Evolutionary conservation across 2,113 vertebrate species (phyloP), one percentile per base, ranked within the genome.

Genomic region (Diadophis punctatus): DNA sequence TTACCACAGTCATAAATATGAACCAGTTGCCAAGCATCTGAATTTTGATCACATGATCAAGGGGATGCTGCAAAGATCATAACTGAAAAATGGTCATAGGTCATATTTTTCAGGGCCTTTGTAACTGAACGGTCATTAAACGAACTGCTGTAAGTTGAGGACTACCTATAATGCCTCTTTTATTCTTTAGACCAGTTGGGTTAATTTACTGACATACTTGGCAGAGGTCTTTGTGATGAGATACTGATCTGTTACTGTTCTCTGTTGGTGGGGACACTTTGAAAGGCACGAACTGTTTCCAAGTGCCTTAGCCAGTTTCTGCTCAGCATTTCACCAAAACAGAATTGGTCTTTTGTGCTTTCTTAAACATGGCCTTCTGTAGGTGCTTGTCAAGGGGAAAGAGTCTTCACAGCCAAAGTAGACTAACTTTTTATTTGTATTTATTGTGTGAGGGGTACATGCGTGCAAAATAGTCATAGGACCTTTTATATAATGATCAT

Each of bases 271-370:
- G 55, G 18, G 68, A 34, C 68, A 34, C n/a, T 74, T 74, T 34
- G 30, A n/a, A 74, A n/a, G n/a, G 30, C 63, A 74, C 6, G 5
- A 34, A 34, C 30, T 16, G 14, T 90, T 74, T 27, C 68, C 5
- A 86, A 30, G 16, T 23, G 3, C 20, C 18, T 39, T 7, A 39
- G 86, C 58, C 20, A 30, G 55, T 2, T 0, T 25, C 34, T 80
- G 93, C 52, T 22, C 56, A 34, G 55, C 27, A 60, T 12, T 55
- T 18, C 34, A 27, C 11, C 48, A 43, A 18, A 18, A 53, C 22
- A 4, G 30, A 53, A 23, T 1, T 49, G 0, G 0, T 7, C 18
- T 84, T 2, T 4, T 3, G 9, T 25, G 84, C 39, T 58, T 0
- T 0, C 63, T 74, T 74, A 34, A 74, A 34, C 63, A 18, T 18